Conservation (phyloP, 2,113 vertebrate species). For the Notothenia rossii region DNA sequence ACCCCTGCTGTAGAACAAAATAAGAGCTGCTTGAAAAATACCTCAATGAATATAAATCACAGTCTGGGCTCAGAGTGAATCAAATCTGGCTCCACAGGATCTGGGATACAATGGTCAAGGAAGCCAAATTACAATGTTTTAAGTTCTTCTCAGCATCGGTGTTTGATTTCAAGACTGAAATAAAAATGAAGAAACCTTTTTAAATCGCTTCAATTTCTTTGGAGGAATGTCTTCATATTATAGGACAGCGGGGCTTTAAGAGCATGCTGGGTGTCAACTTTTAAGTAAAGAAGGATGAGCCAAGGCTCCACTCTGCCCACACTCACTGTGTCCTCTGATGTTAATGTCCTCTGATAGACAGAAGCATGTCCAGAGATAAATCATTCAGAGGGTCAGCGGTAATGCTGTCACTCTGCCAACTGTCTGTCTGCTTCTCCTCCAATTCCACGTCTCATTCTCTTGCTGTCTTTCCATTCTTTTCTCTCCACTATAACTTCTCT, state of each 20-base stretch:
- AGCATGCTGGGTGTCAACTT: slow-evolving; percentile 60
- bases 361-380: slow-evolving; percentile 74
- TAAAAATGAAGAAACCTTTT: slow-evolving; percentile 10
- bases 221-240: slow-evolving; percentile 14
- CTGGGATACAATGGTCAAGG: slow-evolving; percentile 35
- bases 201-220: slow-evolving; percentile 13
- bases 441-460: slow-evolving; percentile 27
- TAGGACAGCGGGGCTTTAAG: slow-evolving; percentile 11
- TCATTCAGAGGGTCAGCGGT: slow-evolving; percentile 75
- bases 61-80: slow-evolving; percentile 22
- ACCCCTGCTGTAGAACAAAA: slow-evolving; percentile 53
- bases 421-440: slow-evolving; percentile 50
- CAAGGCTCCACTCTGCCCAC: slow-evolving; percentile 39
- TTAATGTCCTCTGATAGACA: slow-evolving; percentile 75
- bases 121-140: slow-evolving; percentile 55
- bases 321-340: slow-evolving; percentile 55
- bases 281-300: slow-evolving; percentile 66
- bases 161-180: slow-evolving; percentile 13
- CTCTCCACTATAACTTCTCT: slow-evolving; percentile 6
- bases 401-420: slow-evolving; percentile 67
- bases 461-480: slow-evolving; percentile 20
- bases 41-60: slow-evolving; percentile 66
- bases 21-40: slow-evolving; percentile 45
- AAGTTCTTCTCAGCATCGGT: slow-evolving; percentile 20
- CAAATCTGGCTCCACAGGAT: slow-evolving; percentile 41